phyloP scores from a whole-genome alignment of 35 echinoderm and acorn worm genomes.

The Ophiothrix spiculata region DNA sequence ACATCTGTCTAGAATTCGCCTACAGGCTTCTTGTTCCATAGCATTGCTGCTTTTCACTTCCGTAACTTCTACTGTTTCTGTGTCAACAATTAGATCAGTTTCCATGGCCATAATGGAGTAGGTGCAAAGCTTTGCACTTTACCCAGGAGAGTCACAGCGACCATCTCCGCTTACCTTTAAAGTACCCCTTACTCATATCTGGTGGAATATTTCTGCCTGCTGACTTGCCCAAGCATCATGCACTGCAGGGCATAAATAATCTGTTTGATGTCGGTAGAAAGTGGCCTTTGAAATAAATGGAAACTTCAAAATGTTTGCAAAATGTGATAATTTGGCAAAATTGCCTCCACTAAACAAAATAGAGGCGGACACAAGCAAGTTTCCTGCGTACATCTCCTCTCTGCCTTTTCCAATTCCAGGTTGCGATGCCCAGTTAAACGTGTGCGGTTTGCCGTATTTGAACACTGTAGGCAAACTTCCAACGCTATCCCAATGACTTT shows the following conservation, averaged over 20 bases:
- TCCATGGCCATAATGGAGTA: slow-evolving; percentile 41
- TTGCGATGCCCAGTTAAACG: not conserved
- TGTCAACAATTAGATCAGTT: slow-evolving; percentile 23
- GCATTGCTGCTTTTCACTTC: slow-evolving; percentile 25
- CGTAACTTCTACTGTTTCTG: slow-evolving; percentile 24
- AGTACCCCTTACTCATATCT: not conserved
- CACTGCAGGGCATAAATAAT: not conserved
- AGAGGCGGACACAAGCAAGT: no score
- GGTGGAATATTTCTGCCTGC: not conserved
- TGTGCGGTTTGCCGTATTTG: no score
- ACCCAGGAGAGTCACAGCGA: slow-evolving; percentile 34
- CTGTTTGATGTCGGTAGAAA: not conserved
- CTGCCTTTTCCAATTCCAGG: not conserved
- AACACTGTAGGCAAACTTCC: no score
- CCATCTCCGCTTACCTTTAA: slow-evolving; percentile 33
- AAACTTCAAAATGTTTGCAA: not conserved
- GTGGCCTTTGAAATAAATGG: not conserved
- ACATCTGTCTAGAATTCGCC: not conserved
- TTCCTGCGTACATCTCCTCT: not conserved
- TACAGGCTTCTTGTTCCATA: slow-evolving; percentile 41
- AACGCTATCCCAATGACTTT: no score
- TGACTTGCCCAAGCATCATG: not conserved
- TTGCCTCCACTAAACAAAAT: not conserved
- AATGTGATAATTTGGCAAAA: not conserved
- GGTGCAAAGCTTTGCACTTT: slow-evolving; percentile 49